A percentile compares a stretch with the other conserved stretches of the same genome.
Conservation (phyloP, 2,113 vertebrate genomes). For the Halcyon senegalensis region DNA sequence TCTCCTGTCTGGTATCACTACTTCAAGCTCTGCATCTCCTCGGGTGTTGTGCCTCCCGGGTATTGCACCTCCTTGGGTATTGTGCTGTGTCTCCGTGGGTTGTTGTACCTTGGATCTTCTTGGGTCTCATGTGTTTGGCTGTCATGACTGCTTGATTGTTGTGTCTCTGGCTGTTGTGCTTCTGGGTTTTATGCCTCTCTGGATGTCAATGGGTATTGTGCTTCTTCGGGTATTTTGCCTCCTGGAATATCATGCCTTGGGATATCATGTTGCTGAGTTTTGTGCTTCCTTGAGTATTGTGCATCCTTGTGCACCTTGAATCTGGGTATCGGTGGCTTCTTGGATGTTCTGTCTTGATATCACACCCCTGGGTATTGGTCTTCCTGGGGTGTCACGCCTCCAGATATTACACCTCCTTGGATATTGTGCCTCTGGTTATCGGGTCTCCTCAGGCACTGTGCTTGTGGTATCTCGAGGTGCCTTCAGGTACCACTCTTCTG, state of each 20-base stretch:
- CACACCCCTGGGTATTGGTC: accelerated
- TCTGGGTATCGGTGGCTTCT: accelerated
- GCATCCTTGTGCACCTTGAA: background rate
- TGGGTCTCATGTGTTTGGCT: background rate
- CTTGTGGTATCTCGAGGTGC: background rate
- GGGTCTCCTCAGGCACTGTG: background rate
- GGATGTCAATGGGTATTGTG: background rate
- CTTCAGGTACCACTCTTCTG: background rate
- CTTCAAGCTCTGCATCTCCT: accelerated
- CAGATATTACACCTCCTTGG: background rate
- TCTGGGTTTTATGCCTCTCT: background rate
- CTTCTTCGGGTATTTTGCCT: background rate
- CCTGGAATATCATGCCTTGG: background rate
- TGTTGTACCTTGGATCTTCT: background rate
- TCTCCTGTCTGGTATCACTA: background rate
- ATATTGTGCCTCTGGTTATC: background rate
- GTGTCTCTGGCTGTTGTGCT: background rate
- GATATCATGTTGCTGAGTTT: accelerated
- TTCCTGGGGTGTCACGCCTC: background rate
- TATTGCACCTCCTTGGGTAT: background rate
- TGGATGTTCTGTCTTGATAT: background rate
- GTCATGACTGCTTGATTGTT: background rate
- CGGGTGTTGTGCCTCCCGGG: background rate
- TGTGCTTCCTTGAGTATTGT: background rate
- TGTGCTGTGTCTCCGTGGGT: background rate